Base-by-base conservation (phyloP, 1,140 invertebrate species). In the Helicoverpa armigera region DNA sequence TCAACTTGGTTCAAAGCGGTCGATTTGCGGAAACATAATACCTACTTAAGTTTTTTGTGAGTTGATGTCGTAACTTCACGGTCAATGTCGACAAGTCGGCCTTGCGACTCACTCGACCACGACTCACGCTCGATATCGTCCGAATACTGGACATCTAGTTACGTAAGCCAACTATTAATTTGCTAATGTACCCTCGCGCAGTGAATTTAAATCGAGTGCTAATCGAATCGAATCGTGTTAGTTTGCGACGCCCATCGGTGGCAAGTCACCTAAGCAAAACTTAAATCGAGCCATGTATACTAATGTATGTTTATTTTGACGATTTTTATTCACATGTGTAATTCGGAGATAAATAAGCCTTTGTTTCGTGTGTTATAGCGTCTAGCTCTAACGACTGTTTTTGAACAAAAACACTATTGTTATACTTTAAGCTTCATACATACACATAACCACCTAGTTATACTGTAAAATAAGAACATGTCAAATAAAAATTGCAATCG, bases 1-100 rank as follows among this genome's bases (percentile, higher is more conserved):
- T 81, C 72, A 81, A 83, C 75, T 83, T 75, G 61, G 83, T 84
- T 82, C 83, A 69, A 73, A 85, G 83, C 75, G 50, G 81, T 87
- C 79, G 87, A 90, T 92, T 94, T 92, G 91, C 91, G 93, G 93
- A 94, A 94, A 94, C 88, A 87, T 88, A 87, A 88, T 90, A 88
- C 35, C 35, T 43, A 43, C 35, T 43, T 43, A 86, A 87, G 83
- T 90, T 91, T 92, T 90, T 92, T 91, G 89, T 88, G 86, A 88
- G 83, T 79, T 74, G 82, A 87, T 91, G 88, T 90, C 86, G 91
- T 91, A 89, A 88, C 87, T 89, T 91, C 91, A 94, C 91, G 93
- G 93, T 92, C 93, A 94, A 94, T 94, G 93, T 92, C 92, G 91
- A 89, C 86, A 83, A 84, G 86, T 72, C 87, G 93, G 81, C 93